Evolutionary conservation across 2,113 vertebrate species (phyloP).

Genomic region (Asarcornis scutulata): DNA sequence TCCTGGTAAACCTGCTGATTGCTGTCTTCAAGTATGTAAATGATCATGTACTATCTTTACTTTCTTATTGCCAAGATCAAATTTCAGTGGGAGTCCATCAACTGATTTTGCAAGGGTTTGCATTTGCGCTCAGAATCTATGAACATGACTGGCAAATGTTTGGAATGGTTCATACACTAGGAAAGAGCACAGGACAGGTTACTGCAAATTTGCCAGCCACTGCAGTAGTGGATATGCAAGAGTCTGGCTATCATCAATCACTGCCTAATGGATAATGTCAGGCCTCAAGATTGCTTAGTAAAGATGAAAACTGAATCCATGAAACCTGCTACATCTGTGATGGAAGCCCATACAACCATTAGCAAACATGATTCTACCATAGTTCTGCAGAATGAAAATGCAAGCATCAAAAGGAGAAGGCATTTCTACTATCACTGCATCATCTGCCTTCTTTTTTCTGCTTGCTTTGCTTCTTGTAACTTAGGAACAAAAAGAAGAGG

Average conservation of each 20-base stretch:
- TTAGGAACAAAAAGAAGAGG: neutral
- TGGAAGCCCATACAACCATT: neutral
- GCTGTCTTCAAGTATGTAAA: constrained; percentile 95
- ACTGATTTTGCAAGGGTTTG: neutral
- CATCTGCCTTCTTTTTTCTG: neutral
- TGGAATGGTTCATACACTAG: neutral
- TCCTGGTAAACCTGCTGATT: constrained; percentile 96
- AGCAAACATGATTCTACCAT: rapidly evolving
- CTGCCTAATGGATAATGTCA: neutral
- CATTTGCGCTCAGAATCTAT: neutral
- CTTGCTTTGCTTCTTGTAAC: neutral
- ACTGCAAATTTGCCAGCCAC: neutral
- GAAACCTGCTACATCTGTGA: neutral
- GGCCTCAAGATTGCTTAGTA: neutral
- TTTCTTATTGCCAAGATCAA: neutral
- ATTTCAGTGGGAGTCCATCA: neutral
- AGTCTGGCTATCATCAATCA: neutral
- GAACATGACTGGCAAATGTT: neutral
- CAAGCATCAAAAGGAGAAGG: neutral
- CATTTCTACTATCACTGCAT: neutral
- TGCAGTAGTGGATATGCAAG: neutral
- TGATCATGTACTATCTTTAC: neutral
- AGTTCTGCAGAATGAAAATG: neutral
- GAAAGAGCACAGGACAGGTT: neutral
- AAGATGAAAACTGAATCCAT: neutral